Conservation (phyloP, 1,140 invertebrate genomes). For the Orchestia grillus region DNA sequence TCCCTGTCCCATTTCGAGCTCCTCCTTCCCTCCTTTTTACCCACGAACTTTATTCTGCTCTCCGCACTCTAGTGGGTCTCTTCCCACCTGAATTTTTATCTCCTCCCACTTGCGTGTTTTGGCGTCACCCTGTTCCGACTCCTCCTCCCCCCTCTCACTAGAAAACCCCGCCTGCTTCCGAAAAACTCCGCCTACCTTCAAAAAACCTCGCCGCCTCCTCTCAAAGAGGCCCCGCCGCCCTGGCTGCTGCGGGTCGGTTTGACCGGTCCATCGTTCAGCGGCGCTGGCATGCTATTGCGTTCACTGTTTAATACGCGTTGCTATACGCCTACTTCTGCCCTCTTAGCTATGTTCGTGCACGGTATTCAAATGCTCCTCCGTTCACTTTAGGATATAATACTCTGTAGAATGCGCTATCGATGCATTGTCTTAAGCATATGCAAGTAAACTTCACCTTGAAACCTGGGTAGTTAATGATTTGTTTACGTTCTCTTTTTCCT, state of each 20-base stretch:
- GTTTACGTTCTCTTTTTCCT: too few relatives aligned
- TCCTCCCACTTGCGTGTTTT: background rate
- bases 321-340: background rate
- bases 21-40: background rate
- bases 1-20: background rate
- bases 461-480: too few relatives aligned
- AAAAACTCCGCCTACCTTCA: background rate
- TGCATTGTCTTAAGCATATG: too few relatives aligned
- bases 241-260: background rate
- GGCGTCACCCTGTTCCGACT: background rate
- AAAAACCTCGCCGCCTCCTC: background rate
- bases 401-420: too few relatives aligned
- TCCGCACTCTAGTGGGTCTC: background rate
- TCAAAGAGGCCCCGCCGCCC: background rate
- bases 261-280: background rate
- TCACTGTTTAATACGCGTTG: background rate
- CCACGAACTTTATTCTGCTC: background rate
- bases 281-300: conserved; percentile 1
- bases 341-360: background rate
- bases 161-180: background rate
- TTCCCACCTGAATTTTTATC: background rate
- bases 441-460: too few relatives aligned
- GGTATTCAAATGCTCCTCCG: background rate
- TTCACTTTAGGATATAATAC: too few relatives aligned
- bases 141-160: background rate